Percentiles rank a stretch among this genome's conserved stretches.
These are phyloP conservation scores for Semibalanus balanoides DNA, from an alignment of 1,140 invertebrate genomes.

Conservation along the genomic window DNA sequence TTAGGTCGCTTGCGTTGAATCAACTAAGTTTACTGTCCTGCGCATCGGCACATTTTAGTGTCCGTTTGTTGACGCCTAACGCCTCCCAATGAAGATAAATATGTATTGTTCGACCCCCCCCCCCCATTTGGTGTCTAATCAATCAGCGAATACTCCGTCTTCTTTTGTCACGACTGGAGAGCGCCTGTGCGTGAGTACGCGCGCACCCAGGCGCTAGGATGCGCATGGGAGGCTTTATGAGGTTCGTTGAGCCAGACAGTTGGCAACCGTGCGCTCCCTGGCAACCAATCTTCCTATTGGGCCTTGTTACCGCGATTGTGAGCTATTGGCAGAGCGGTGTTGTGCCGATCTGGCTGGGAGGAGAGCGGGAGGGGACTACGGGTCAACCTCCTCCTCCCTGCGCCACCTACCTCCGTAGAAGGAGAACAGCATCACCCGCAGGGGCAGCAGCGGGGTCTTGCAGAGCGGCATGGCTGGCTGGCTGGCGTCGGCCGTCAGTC, in stretches of 20 bases:
- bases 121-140: too few species aligned
- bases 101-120: too few species aligned
- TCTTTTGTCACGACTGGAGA: too few species aligned
- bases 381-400: neutral
- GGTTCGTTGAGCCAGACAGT: neutral
- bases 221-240: neutral
- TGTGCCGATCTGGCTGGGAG: neutral
- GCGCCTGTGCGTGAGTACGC: neutral
- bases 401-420: conserved; percentile 12
- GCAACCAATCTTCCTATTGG: neutral
- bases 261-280: too few species aligned
- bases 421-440: conserved; percentile 11
- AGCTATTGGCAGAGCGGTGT: neutral
- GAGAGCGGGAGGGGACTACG: neutral
- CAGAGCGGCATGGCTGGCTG: conserved; percentile 9
- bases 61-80: too few species aligned
- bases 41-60: too few species aligned
- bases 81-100: too few species aligned
- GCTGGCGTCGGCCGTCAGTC: neutral
- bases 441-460: conserved; percentile 4
- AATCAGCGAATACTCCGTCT: too few species aligned
- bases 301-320: neutral
- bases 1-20: too few species aligned
- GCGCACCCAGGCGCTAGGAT: too few species aligned
- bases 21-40: too few species aligned